Evolutionary conservation across 2,888 invertebrate genomes (phyloP).

Genomic region (Cremastinae sp.): DNA sequence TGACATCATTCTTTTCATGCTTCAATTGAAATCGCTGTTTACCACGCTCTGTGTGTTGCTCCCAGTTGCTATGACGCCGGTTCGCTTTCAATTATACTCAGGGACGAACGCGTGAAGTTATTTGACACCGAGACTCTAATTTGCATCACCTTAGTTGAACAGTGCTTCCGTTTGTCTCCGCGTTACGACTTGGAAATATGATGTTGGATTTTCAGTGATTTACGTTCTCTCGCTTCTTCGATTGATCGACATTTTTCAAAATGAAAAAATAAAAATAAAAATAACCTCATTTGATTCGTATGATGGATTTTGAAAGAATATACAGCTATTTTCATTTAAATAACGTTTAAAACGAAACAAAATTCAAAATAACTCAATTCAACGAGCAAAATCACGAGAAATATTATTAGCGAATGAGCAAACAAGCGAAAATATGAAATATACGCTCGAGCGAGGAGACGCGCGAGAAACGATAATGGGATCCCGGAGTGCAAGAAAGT

Average conservation of each 20-base stretch:
- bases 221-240: too few species aligned
- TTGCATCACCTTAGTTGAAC: not conserved
- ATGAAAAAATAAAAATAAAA: too few species aligned
- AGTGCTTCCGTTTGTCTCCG: constrained; percentile 1
- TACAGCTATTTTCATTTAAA: too few species aligned
- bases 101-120: constrained; percentile 5
- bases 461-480: constrained; percentile 15
- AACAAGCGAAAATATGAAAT: constrained; percentile 21
- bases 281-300: too few species aligned
- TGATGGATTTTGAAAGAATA: too few species aligned
- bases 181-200: not conserved
- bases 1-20: not conserved
- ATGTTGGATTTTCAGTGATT: too few species aligned
- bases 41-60: not conserved
- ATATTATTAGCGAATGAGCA: not conserved
- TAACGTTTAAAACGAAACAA: too few species aligned
- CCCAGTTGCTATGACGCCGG: not conserved
- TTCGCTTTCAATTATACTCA: constrained; percentile 23
- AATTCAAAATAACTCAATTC: too few species aligned
- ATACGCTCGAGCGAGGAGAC: constrained; percentile 11
- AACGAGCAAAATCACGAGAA: too few species aligned
- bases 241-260: not conserved
- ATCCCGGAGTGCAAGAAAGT: constrained; percentile 29
- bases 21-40: not conserved
- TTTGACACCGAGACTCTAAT: constrained; percentile 37